A percentile compares a stretch with the other conserved stretches of the same genome.
Evolutionary conservation across 2,797 vertebrate genomes (phyloP).

Genomic region (Phylloscopus collybita): DNA sequence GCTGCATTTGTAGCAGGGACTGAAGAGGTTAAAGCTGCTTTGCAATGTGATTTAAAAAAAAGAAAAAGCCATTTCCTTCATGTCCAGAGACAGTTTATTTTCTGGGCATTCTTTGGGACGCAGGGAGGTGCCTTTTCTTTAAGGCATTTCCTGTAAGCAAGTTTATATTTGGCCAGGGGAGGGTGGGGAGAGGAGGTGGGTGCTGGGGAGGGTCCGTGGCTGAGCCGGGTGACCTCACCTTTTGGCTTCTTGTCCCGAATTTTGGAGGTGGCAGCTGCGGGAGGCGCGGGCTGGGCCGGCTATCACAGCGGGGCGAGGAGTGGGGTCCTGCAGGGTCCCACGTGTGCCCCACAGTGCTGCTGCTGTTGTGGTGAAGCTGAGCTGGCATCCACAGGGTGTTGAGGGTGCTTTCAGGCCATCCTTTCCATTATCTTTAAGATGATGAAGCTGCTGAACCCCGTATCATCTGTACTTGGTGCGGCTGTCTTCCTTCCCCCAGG

Average conservation of each 20-base stretch:
- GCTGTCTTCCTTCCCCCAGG: not conserved
- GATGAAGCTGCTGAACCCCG: not conserved
- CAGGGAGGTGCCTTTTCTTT: slow-evolving; percentile 74
- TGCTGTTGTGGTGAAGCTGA: not conserved
- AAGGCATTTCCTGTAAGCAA: slow-evolving; percentile 78
- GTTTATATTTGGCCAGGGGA: slow-evolving; percentile 78
- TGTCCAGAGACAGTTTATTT: slow-evolving; percentile 73
- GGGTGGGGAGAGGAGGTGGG: slow-evolving; percentile 60
- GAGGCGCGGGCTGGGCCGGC: accelerated
- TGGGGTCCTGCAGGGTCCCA: accelerated
- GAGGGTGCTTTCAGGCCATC: not conserved
- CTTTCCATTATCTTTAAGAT: not conserved
- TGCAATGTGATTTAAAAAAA: not conserved
- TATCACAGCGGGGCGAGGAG: accelerated
- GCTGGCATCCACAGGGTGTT: accelerated
- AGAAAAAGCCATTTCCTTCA: slow-evolving; percentile 62
- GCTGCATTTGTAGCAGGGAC: not conserved
- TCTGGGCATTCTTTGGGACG: slow-evolving; percentile 66
- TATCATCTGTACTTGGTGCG: not conserved
- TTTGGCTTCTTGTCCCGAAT: slow-evolving; percentile 1
- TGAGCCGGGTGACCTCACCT: not conserved
- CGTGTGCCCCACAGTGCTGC: not conserved
- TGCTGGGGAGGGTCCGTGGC: slow-evolving; percentile 5
- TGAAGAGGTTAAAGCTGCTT: slow-evolving; percentile 39
- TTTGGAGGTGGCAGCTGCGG: not conserved